phyloP scores from a whole-genome alignment of 2,888 invertebrate genomes.

The Buathra laborator region DNA sequence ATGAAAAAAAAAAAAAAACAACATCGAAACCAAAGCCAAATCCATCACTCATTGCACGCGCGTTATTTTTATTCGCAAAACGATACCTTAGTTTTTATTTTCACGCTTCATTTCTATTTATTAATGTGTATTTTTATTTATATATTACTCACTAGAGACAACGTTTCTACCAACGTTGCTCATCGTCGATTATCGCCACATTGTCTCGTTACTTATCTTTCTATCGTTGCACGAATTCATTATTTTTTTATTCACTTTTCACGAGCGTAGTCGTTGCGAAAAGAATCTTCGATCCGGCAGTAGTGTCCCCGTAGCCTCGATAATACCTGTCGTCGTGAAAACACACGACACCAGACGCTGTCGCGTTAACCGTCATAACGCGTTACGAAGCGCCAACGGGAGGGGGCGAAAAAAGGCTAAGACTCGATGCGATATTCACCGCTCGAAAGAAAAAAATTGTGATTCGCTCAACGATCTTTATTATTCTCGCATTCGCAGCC shows the following conservation, averaged over 20 bases:
- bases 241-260: neutral
- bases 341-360: neutral
- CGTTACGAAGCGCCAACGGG: neutral
- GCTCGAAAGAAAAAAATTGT: neutral
- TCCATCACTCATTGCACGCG: conserved; percentile 10
- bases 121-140: neutral
- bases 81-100: neutral
- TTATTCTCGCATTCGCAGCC: neutral
- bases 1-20: conserved; percentile 27
- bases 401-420: neutral
- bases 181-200: conserved; percentile 3
- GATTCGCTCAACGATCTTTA: neutral
- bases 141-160: neutral
- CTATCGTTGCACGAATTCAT: neutral
- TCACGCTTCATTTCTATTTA: neutral
- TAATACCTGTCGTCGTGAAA: neutral
- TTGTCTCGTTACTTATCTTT: neutral
- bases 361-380: conserved; percentile 33
- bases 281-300: neutral
- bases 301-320: neutral
- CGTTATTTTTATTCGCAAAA: conserved; percentile 12
- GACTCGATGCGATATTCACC: neutral
- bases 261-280: neutral
- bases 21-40: neutral
- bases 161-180: neutral